Percentiles rank a stretch among this genome's conserved stretches.
These are phyloP conservation scores for Apamea crenata DNA, from an alignment of 2,888 invertebrate species.

Conservation along the genomic window DNA sequence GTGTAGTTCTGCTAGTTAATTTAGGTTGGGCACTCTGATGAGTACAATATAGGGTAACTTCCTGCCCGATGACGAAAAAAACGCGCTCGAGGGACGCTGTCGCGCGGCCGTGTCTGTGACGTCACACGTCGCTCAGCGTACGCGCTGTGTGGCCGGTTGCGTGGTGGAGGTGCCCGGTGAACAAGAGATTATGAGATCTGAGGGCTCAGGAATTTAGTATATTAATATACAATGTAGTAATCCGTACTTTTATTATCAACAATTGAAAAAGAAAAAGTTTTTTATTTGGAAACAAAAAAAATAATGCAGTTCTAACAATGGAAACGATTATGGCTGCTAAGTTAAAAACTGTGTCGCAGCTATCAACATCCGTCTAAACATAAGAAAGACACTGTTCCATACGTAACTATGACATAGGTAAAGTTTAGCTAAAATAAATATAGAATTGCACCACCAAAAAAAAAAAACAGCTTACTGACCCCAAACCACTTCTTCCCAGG, in stretches of 20 bases:
- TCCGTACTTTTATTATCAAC: too few species aligned
- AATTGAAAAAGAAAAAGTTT: too few species aligned
- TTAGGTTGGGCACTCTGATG: too few species aligned
- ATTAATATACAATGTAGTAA: too few species aligned
- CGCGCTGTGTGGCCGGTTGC: constrained; percentile 65
- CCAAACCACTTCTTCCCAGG: constrained; percentile 81
- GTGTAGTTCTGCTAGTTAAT: not conserved
- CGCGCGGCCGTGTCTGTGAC: constrained; percentile 46
- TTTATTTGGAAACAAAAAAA: too few species aligned
- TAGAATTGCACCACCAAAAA: not conserved
- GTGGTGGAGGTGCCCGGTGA: constrained; percentile 68
- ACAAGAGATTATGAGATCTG: constrained; percentile 77
- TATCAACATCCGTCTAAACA: too few species aligned
- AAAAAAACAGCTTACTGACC: constrained; percentile 2
- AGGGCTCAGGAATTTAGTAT: constrained; percentile 62
- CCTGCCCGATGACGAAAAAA: constrained; percentile 74
- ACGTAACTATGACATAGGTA: too few species aligned
- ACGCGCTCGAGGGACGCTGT: constrained; percentile 69
- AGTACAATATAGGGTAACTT: not conserved
- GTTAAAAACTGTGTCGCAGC: too few species aligned
- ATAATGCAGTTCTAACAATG: too few species aligned
- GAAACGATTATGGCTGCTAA: too few species aligned
- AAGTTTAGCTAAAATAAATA: too few species aligned
- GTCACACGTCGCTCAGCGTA: constrained; percentile 49
- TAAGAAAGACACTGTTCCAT: too few species aligned